Base-by-base conservation (phyloP, 2,797 vertebrate species). In the Eutrigla gurnardus region DNA sequence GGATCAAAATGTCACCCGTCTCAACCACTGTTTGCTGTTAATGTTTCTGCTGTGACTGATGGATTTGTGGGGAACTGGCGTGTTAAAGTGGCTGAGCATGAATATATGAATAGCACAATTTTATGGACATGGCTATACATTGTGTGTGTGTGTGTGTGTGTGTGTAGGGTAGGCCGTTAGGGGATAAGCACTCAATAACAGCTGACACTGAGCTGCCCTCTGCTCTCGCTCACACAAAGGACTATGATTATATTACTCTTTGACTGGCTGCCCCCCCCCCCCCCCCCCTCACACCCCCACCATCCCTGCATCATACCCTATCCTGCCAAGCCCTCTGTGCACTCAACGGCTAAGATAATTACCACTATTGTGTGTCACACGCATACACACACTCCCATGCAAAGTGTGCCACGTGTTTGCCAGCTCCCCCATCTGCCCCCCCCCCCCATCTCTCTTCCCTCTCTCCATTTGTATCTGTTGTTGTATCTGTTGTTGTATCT, bases 211-310 rank as follows among this genome's bases (percentile, higher is more conserved):
- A 92, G 91, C 90, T 93, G 93, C 93, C 93, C 94, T 93, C 91
- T 93, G 92, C 92, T 94, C 91, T 91, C 66, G 71, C 90, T 90
- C 91, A 93, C 91, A 95, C 93, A 95, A 95, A 94, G 93, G 90
- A 89, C 92, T 92, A 91, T 94, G 94, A 95, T 95, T 95, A 94
- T 94, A 95, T 94, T 94, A 94, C 93, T 94, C 92, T 94, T 92
- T 94, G 94, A 94, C 93, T 93, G 90, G 81, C 87, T 90, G 86
- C 77, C 25, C 17, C 42, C 42, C 13, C 81, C 77, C 85, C 40
- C 87, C 79, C 87, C 82, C 39, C 61, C n/a, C n/a, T n/a, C n/a
- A n/a, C n/a, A n/a, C n/a, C n/a, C n/a, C 73, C 76, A 58, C 78
- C 59, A 67, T 58, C 47, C 83, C 77, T 75, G 70, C 73, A 76